A percentile compares a stretch with the other conserved stretches of the same genome.
phyloP scores from a whole-genome alignment of 1,140 invertebrate genomes.

The Atta texana region DNA sequence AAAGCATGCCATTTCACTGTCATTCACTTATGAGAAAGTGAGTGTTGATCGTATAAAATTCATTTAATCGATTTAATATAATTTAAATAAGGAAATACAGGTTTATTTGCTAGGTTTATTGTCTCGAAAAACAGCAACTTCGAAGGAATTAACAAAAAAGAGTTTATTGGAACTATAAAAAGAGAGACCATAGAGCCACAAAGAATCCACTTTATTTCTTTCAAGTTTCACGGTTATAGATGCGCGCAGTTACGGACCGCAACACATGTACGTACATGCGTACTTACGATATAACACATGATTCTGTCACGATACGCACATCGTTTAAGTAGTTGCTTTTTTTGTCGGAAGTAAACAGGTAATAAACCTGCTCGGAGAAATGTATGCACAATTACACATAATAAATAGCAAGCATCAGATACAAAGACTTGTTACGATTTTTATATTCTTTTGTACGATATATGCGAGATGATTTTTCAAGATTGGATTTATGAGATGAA shows the following conservation, averaged over 20 bases:
- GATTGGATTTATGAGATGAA: neutral
- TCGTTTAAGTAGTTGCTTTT: slow-evolving; percentile 34
- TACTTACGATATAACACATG: neutral
- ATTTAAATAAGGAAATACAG: neutral
- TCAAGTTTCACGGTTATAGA: slow-evolving; percentile 20
- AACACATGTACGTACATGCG: neutral
- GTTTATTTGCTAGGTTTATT: neutral
- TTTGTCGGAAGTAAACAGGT: slow-evolving; percentile 18
- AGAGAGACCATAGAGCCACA: neutral
- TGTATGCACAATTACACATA: slow-evolving; percentile 18
- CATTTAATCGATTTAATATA: neutral
- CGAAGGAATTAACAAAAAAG: neutral
- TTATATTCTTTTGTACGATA: neutral
- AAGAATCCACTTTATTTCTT: slow-evolving; percentile 24
- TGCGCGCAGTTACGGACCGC: neutral
- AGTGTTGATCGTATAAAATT: neutral
- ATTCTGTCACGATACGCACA: slow-evolving; percentile 34
- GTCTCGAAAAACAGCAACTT: neutral
- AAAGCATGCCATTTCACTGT: neutral
- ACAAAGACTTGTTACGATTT: slow-evolving; percentile 2
- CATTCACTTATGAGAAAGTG: neutral
- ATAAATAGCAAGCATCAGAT: neutral
- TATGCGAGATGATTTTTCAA: neutral
- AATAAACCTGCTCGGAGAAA: neutral
- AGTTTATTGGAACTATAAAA: neutral